Evolutionary conservation across 2,888 invertebrate genomes (phyloP), one percentile per base, ranked within the genome.

Genomic region (Graphium colonna): DNA sequence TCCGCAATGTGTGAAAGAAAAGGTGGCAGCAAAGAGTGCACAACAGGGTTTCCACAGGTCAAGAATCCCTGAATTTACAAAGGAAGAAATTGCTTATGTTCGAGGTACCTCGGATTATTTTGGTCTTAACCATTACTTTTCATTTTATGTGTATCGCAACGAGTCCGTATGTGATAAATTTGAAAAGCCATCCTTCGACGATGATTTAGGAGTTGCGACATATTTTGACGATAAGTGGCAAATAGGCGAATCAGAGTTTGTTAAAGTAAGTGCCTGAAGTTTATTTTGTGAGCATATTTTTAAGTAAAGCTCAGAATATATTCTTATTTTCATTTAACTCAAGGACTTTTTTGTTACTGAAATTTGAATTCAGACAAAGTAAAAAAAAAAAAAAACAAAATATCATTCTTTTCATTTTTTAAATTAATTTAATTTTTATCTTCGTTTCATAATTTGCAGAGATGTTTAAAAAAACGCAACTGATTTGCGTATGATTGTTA

Each of bases 41-140:
- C n/a, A n/a, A n/a, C n/a, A n/a, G n/a, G n/a, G n/a, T n/a, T n/a
- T 87, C 42, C 62, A 70, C 0, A 71, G 79, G 50, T 92, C 93
- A 0, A 84, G 93, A 52, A 69, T 94, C 21, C 92, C 89, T 1
- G 67, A 67, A 46, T 84, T 90, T 53, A 80, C 82, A 0, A 54
- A 62, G 5, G 73, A 78, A 45, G 86, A 90, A 73, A 59, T 71
- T 3, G 60, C 63, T 3, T 67, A 64, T 21, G 57, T n/a, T n/a
- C n/a, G n/a, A n/a, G n/a, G n/a, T n/a, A n/a, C n/a, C n/a, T n/a
- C n/a, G n/a, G n/a, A n/a, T n/a, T n/a, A n/a, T n/a, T n/a, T n/a
- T n/a, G n/a, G n/a, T n/a, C n/a, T n/a, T n/a, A n/a, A n/a, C n/a
- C 90, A 92, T 56, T 95, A 95, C 69, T 91, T 91, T 0, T 76